Conservation (phyloP, 1,140 invertebrate species). For the Penaeus indicus region DNA sequence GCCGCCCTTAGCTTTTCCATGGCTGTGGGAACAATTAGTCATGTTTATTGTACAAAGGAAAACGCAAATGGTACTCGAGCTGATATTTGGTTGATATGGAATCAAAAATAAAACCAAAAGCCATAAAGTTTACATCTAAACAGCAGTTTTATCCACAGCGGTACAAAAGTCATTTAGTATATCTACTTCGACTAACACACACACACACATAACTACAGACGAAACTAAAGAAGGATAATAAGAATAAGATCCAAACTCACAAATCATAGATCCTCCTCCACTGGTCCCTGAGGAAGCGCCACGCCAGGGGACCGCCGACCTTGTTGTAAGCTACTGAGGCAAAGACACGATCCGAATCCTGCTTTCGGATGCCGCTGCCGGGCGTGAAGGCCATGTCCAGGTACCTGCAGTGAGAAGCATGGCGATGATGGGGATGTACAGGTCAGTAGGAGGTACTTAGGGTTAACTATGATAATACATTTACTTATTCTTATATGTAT, state of each 20-base stretch:
- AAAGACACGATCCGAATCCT: constrained; percentile 78
- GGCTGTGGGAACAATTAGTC: neutral
- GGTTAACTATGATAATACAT: neutral
- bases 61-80: too few relatives aligned
- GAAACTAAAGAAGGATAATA: neutral
- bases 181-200: too few relatives aligned
- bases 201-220: too few relatives aligned
- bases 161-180: too few relatives aligned
- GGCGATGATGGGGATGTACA: too few relatives aligned
- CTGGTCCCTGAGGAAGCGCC: constrained; percentile 75
- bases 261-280: constrained; percentile 44
- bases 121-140: too few relatives aligned
- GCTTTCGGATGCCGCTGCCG: constrained; percentile 74
- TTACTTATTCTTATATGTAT: neutral
- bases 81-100: too few relatives aligned
- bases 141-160: too few relatives aligned
- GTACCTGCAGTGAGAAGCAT: constrained; percentile 66
- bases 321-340: constrained; percentile 75
- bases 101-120: too few relatives aligned
- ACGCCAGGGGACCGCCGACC: constrained; percentile 75
- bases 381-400: constrained; percentile 66
- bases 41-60: too few relatives aligned
- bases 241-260: constrained; percentile 8
- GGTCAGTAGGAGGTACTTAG: too few relatives aligned
- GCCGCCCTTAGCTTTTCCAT: constrained; percentile 15